phyloP scores from a whole-genome alignment of 2,888 invertebrate species.

The Balanococcus diminutus region DNA sequence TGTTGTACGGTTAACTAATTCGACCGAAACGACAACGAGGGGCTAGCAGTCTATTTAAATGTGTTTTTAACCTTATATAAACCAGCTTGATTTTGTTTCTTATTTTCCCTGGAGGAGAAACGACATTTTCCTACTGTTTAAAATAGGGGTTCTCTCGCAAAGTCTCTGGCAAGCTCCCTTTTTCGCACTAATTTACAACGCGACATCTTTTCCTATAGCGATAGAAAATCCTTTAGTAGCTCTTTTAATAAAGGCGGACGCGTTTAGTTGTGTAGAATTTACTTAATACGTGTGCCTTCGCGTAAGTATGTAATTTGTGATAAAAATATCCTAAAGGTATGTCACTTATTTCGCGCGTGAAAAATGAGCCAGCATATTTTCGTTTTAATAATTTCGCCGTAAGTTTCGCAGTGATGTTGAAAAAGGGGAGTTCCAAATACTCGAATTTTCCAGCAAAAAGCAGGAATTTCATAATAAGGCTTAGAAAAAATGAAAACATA shows the following conservation, averaged over 20 bases:
- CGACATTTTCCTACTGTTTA: background rate
- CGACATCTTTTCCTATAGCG: background rate
- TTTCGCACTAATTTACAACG: background rate
- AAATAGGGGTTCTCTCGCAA: background rate
- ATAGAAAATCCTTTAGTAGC: background rate
- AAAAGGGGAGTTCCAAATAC: too few relatives aligned
- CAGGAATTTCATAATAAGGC: too few relatives aligned
- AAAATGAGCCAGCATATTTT: background rate
- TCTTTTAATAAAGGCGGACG: background rate
- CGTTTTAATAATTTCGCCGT: too few relatives aligned
- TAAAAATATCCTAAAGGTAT: background rate
- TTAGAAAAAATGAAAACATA: too few relatives aligned
- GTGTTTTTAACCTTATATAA: constrained; percentile 29
- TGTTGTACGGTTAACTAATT: constrained; percentile 13
- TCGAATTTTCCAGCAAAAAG: too few relatives aligned
- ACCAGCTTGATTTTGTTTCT: constrained; percentile 23
- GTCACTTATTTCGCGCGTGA: background rate
- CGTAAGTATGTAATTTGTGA: background rate
- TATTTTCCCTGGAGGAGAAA: background rate
- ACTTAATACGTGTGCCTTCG: background rate
- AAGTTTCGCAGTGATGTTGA: too few relatives aligned
- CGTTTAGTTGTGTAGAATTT: background rate
- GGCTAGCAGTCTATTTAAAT: constrained; percentile 1
- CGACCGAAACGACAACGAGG: background rate
- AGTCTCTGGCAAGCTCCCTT: background rate